Evolutionary conservation across 2,797 vertebrate species (phyloP), one percentile per base, ranked within the genome.

Genomic region (Sebastes matsubarae): DNA sequence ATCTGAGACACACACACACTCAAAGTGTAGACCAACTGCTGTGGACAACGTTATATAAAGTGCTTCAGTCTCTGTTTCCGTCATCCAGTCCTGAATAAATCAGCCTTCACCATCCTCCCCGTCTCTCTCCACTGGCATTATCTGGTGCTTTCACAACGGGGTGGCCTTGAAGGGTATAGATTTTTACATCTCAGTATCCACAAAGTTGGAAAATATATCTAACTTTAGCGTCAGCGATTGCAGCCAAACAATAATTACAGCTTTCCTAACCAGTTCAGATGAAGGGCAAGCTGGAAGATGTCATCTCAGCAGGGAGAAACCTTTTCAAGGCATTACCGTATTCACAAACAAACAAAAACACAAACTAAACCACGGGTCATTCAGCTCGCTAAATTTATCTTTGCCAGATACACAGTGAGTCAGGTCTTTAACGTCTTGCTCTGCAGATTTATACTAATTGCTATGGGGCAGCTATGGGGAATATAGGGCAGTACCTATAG

Each of bases 211-310:
- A 61, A 71, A 50, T 34, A 63, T 68, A 63, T 68, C 63, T 60
- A 76, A 82, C 57, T 78, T 72, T 75, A 72, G 72, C 30, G 0
- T 71, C 57, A 13, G 42, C 4, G 36, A 81, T 63, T 65, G 69
- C 12, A 6, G 61, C 74, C 69, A 58, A 82, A 77, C 34, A 55
- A 64, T 66, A 81, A 87, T 76, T 77, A 72, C 63, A 84, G 72
- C 42, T 75, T 50, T 76, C n/a, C 30, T 25, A n/a, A 60, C 6
- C 38, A 55, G 75, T 71, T 85, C 74, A 73, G 75, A 73, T 4
- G 58, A 73, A 64, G 69, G 79, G 6, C 32, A 32, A 8, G 66
- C 29, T 52, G 50, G 61, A 55, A 20, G 59, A 75, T 64, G 50
- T 78, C 67, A 75, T 75, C 50, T 60, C 30, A 16, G 8, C 58